These are phyloP conservation scores for Notolabrus celidotus DNA, from an alignment of 2,797 vertebrate species.

Conservation along the genomic window DNA sequence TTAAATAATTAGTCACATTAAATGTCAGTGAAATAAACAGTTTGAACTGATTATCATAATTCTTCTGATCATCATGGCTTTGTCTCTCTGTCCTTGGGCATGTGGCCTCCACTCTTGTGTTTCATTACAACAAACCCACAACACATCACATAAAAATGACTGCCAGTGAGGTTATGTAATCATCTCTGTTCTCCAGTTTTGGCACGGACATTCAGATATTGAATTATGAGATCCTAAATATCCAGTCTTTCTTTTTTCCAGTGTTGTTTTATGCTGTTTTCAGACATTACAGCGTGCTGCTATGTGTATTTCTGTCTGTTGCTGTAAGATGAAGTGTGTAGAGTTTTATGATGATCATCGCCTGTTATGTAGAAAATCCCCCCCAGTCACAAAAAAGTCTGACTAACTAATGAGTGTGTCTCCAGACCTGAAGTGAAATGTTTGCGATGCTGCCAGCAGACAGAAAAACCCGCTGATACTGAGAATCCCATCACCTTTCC, in stretches of 20 bases:
- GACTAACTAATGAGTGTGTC: constrained; percentile 1
- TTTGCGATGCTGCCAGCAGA: background rate
- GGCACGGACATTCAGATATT: background rate
- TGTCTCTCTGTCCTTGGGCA: background rate
- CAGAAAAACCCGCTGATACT: constrained; percentile 1
- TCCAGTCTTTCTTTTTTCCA: background rate
- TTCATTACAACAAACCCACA: background rate
- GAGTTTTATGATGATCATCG: too few relatives aligned
- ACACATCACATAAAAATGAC: constrained; percentile 21
- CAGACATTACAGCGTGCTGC: too few relatives aligned
- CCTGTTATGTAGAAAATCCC: background rate
- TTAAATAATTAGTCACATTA: background rate
- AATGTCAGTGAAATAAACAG: background rate
- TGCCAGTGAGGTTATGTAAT: constrained; percentile 11
- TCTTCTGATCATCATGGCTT: background rate
- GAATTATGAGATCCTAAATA: background rate
- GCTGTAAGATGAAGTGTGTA: too few relatives aligned
- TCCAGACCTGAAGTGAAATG: constrained; percentile 6
- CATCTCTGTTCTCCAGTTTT: background rate
- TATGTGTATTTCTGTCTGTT: too few relatives aligned
- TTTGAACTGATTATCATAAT: background rate
- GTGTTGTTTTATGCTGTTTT: background rate
- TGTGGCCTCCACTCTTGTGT: background rate
- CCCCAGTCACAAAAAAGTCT: background rate
- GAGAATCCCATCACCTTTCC: constrained; percentile 6